Conservation (phyloP, 2,888 invertebrate species). For the Diarsia brunnea region DNA sequence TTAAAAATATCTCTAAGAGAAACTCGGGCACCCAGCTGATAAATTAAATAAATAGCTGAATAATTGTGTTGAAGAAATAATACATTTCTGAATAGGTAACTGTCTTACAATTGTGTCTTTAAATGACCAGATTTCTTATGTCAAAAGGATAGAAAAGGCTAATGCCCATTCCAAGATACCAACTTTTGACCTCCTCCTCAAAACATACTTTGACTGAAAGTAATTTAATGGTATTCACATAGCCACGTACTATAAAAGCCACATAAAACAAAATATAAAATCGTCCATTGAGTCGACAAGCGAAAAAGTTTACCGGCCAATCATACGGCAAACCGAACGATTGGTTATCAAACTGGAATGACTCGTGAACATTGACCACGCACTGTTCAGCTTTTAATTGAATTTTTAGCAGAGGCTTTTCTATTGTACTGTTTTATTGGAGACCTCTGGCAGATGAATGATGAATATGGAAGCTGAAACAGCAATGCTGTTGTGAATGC, state of each 20-base stretch:
- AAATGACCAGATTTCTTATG: too few species aligned
- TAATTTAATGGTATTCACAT: too few species aligned
- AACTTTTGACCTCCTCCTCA: background rate
- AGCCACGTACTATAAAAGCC: slow-evolving; percentile 1
- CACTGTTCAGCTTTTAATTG: slow-evolving; percentile 42
- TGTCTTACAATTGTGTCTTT: too few species aligned
- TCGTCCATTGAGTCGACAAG: slow-evolving; percentile 26
- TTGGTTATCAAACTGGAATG: slow-evolving; percentile 38
- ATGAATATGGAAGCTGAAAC: background rate
- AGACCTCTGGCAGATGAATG: background rate
- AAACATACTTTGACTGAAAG: background rate
- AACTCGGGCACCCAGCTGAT: too few species aligned
- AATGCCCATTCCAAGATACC: too few species aligned
- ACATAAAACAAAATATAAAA: slow-evolving; percentile 14
- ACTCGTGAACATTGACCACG: slow-evolving; percentile 3
- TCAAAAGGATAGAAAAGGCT: too few species aligned
- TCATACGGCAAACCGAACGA: slow-evolving; percentile 13
- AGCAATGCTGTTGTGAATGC: background rate
- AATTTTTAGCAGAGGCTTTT: slow-evolving; percentile 15
- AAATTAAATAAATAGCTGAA: too few species aligned
- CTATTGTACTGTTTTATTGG: background rate
- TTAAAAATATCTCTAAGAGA: too few species aligned
- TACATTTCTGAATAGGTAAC: too few species aligned
- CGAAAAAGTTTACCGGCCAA: slow-evolving; percentile 40
- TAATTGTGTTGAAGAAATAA: background rate